A percentile compares a stretch with the other conserved stretches of the same genome.
phyloP scores from a whole-genome alignment of 2,797 vertebrate genomes.

The Syngnathus acus region DNA sequence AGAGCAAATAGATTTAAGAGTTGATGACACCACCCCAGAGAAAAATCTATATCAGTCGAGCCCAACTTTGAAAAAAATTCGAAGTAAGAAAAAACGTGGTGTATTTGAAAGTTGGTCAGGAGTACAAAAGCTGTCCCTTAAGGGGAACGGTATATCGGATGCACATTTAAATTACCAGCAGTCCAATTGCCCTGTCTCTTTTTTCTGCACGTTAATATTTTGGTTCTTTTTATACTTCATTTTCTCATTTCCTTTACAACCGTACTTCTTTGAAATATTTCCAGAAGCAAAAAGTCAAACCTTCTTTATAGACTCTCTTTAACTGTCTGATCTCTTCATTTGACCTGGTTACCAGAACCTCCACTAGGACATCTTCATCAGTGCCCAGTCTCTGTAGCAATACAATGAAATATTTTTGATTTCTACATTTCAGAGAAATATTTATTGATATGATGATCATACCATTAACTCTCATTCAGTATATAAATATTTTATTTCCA shows the following conservation, averaged over 20 bases:
- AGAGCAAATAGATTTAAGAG: neutral
- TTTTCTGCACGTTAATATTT: too few species aligned
- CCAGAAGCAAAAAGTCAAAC: slow-evolving; percentile 47
- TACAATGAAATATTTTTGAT: neutral
- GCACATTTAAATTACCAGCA: too few species aligned
- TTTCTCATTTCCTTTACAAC: neutral
- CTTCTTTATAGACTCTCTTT: slow-evolving; percentile 73
- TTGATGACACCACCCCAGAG: neutral
- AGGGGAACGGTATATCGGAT: too few species aligned
- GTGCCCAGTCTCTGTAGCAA: slow-evolving; percentile 77
- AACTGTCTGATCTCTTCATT: slow-evolving; percentile 75
- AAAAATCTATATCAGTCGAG: neutral
- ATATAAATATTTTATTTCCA: neutral
- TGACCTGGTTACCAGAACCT: slow-evolving; percentile 79
- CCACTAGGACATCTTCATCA: slow-evolving; percentile 76
- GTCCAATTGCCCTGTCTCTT: too few species aligned
- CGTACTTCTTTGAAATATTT: neutral
- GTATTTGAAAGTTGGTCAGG: too few species aligned
- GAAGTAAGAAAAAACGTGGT: too few species aligned
- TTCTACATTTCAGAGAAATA: neutral
- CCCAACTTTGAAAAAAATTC: too few species aligned
- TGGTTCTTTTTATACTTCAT: too few species aligned
- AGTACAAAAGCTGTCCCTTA: too few species aligned
- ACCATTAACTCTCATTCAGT: neutral
- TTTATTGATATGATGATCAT: neutral